Evolutionary conservation across 2,113 vertebrate genomes (phyloP).

Genomic region (Archilochus colubris): DNA sequence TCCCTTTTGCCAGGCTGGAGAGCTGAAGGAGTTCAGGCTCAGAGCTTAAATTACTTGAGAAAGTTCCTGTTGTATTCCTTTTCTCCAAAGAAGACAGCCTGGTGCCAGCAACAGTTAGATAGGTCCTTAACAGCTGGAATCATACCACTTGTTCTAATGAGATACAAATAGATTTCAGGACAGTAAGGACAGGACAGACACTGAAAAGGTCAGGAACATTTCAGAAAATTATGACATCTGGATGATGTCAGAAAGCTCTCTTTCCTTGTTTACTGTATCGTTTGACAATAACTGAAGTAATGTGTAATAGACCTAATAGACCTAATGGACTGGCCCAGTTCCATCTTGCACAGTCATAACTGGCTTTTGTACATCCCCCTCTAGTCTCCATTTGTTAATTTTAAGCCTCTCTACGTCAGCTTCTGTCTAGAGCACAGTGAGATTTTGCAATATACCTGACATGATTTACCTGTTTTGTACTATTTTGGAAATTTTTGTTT

Average conservation of each 20-base stretch:
- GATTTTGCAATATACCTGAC: background rate
- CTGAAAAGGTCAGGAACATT: background rate
- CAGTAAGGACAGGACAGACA: background rate
- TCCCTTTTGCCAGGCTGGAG: background rate
- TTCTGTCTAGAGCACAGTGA: background rate
- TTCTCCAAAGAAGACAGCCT: background rate
- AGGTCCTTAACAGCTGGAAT: background rate
- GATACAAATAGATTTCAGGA: background rate
- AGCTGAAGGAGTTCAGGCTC: background rate
- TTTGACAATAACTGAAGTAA: background rate
- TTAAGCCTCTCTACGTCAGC: background rate
- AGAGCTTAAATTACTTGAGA: background rate
- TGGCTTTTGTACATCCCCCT: background rate
- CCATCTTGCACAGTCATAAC: constrained; percentile 7
- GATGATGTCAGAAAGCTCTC: background rate
- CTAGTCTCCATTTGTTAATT: background rate
- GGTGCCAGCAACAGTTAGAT: background rate
- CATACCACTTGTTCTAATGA: background rate
- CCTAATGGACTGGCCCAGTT: background rate
- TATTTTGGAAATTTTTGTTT: background rate
- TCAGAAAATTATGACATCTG: background rate
- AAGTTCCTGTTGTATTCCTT: background rate
- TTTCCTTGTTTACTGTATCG: background rate
- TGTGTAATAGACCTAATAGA: background rate
- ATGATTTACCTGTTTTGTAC: background rate